Evolutionary conservation across 2,113 vertebrate species (phyloP).

Genomic region (Peromyscus polionotus): DNA sequence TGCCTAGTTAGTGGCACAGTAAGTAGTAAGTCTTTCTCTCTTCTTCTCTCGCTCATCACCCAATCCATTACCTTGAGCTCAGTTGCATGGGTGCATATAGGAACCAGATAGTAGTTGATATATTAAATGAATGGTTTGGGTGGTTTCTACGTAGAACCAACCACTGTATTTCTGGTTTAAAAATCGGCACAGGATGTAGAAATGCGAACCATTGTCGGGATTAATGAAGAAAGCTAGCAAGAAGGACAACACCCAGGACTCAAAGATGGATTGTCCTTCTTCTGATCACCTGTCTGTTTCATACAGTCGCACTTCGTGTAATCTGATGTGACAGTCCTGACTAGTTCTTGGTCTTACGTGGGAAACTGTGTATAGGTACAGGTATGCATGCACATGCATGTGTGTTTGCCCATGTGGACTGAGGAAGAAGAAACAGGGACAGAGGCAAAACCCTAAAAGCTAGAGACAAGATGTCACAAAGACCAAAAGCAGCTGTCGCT

Average conservation of each 20-base stretch:
- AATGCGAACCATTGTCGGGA: not conserved
- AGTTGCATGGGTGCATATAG: not conserved
- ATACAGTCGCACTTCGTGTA: not conserved
- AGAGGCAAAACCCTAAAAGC: not conserved
- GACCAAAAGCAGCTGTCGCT: not conserved
- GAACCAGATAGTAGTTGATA: not conserved
- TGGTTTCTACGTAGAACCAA: not conserved
- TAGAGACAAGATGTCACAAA: not conserved
- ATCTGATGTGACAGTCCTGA: not conserved
- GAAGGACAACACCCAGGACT: not conserved
- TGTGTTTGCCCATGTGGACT: not conserved
- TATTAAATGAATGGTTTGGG: not conserved
- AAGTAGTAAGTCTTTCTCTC: not conserved
- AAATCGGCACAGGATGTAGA: not conserved
- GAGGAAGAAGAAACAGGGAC: not conserved
- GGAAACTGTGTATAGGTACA: not conserved
- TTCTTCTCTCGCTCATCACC: not conserved
- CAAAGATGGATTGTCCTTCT: not conserved
- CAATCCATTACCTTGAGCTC: not conserved
- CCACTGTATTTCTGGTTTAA: not conserved
- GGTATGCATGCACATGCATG: not conserved
- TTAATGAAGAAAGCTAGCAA: not conserved
- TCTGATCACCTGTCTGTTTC: not conserved
- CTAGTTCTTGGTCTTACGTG: not conserved
- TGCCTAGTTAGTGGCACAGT: not conserved